Conservation (phyloP, 2,888 invertebrate species). For the Arrhopalites spinosus region DNA sequence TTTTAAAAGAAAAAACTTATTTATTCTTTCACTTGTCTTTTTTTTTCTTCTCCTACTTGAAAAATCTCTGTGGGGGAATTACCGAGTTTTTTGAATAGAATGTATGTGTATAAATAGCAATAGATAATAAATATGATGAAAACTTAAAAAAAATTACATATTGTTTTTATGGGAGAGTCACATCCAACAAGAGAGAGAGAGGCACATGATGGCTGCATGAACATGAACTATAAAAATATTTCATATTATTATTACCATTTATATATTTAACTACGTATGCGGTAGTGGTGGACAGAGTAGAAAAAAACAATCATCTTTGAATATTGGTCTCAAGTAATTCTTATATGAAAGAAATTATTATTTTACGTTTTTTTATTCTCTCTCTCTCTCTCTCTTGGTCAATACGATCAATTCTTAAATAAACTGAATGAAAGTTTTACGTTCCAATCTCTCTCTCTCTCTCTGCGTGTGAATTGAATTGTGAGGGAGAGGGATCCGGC, state of each 20-base stretch:
- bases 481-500: slow-evolving; percentile 29
- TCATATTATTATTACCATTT: neutral
- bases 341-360: neutral
- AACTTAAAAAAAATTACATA: neutral
- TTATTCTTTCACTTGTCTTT: no score
- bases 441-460: neutral
- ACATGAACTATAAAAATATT: neutral
- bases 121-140: neutral
- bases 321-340: slow-evolving; percentile 4
- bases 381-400: neutral
- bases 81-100: no score
- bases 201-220: neutral
- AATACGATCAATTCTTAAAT: slow-evolving; percentile 14
- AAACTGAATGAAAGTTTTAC: slow-evolving; percentile 17
- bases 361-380: neutral
- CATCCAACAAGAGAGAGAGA: neutral
- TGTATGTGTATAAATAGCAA: no score
- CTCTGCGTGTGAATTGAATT: slow-evolving; percentile 2
- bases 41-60: no score
- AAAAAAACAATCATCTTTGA: neutral
- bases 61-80: no score
- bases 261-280: slow-evolving; percentile 13
- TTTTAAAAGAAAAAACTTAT: no score
- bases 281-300: slow-evolving; percentile 6
- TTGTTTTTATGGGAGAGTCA: neutral